phyloP scores from a whole-genome alignment of 2,888 invertebrate species.

The Sycophila texana region DNA sequence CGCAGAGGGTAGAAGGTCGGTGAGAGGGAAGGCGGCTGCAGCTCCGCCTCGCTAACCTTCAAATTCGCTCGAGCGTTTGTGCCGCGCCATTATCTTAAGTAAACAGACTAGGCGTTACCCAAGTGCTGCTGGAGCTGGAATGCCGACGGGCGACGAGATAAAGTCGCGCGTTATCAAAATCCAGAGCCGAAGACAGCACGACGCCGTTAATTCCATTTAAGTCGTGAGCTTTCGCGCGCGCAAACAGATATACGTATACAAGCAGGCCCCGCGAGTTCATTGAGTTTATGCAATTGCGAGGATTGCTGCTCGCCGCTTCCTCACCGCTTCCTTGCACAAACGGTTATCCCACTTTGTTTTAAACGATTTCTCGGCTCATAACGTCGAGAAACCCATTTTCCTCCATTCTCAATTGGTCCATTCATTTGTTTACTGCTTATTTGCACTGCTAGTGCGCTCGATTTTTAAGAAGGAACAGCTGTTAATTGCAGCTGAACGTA shows the following conservation, averaged over 20 bases:
- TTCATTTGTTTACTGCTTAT: no score
- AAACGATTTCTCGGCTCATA: no score
- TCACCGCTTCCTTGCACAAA: no score
- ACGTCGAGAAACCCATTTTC: no score
- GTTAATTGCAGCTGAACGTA: no score
- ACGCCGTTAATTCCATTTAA: constrained; percentile 65
- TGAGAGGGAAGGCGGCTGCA: constrained; percentile 29
- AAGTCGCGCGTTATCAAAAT: constrained; percentile 73
- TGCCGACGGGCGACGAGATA: constrained; percentile 68
- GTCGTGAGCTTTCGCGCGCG: constrained; percentile 41
- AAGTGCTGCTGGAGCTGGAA: constrained; percentile 55
- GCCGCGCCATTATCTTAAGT: constrained; percentile 72
- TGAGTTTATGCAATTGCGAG: constrained; percentile 35
- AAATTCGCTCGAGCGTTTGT: constrained; percentile 43
- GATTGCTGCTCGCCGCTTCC: no score
- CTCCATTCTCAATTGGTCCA: no score
- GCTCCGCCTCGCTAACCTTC: constrained; percentile 48
- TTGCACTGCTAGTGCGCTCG: no score
- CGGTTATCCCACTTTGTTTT: no score
- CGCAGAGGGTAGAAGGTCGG: constrained; percentile 50
- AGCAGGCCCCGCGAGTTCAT: background rate
- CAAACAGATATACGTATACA: constrained; percentile 36
- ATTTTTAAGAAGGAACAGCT: no score
- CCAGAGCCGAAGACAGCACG: constrained; percentile 61
- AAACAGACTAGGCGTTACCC: constrained; percentile 68